These are phyloP conservation scores for Holacanthella duospinosa DNA, from an alignment of 2,888 invertebrate species.

Conservation along the genomic window DNA sequence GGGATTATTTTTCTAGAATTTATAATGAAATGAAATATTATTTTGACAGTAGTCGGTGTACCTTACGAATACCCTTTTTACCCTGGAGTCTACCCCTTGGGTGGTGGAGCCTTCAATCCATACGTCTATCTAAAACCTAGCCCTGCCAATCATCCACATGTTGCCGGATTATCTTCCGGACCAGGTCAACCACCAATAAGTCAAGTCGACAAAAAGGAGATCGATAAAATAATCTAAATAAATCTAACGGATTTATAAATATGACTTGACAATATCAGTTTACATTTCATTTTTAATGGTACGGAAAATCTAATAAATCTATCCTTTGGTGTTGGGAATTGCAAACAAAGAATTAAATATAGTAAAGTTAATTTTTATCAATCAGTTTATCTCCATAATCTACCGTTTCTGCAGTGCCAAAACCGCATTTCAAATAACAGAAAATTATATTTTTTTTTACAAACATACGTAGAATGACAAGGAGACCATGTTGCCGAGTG, in stretches of 20 bases:
- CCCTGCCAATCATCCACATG: not conserved
- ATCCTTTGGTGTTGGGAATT: not conserved
- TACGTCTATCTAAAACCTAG: not conserved
- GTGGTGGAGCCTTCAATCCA: not conserved
- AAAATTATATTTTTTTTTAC: no score
- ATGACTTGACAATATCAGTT: not conserved
- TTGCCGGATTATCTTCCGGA: not conserved
- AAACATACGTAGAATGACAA: no score
- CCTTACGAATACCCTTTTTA: not conserved
- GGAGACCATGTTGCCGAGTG: no score
- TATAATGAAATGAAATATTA: no score
- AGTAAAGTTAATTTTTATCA: not conserved
- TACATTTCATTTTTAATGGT: not conserved
- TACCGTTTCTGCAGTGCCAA: no score
- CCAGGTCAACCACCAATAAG: not conserved
- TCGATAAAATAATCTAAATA: not conserved
- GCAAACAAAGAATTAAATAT: not conserved
- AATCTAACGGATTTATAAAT: not conserved
- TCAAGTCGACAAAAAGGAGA: not conserved
- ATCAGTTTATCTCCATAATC: no score
- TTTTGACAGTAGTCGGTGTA: not conserved
- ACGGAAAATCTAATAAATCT: not conserved
- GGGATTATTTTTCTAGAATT: no score
- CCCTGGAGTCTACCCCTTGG: not conserved
- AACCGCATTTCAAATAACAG: no score